Evolutionary conservation across 2,888 invertebrate genomes (phyloP).

Genomic region (Morpho achilles): DNA sequence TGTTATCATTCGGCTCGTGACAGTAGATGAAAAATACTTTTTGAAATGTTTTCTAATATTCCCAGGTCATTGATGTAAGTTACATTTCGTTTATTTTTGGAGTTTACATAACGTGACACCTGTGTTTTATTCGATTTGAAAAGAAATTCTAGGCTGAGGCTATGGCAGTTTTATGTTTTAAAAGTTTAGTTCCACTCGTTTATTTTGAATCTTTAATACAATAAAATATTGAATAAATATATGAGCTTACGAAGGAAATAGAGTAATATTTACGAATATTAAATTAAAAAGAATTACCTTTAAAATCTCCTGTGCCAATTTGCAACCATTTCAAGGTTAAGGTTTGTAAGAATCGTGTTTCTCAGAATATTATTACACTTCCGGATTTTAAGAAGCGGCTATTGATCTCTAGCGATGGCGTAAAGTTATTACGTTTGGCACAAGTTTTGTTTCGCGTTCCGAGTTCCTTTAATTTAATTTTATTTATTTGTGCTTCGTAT

Average conservation of each 20-base stretch:
- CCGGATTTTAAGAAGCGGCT: background rate
- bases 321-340: background rate
- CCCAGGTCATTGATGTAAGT: slow-evolving; percentile 73
- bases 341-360: slow-evolving; percentile 1
- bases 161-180: no score
- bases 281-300: no score
- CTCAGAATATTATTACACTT: slow-evolving; percentile 1
- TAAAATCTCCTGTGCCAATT: no score
- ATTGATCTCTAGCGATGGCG: slow-evolving; percentile 1
- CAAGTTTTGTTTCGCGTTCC: no score
- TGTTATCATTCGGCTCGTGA: slow-evolving; percentile 33
- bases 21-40: slow-evolving; percentile 55
- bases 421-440: no score
- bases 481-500: no score
- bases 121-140: slow-evolving; percentile 57
- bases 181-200: no score
- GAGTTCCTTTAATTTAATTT: no score
- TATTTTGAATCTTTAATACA: no score
- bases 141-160: slow-evolving; percentile 37
- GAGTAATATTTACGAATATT: no score
- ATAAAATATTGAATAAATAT: no score
- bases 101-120: slow-evolving; percentile 77
- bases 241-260: no score
- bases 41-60: slow-evolving; percentile 71
- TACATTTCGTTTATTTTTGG: slow-evolving; percentile 63